phyloP scores from a whole-genome alignment of 1,140 invertebrate species.

The Calliphora vicina region DNA sequence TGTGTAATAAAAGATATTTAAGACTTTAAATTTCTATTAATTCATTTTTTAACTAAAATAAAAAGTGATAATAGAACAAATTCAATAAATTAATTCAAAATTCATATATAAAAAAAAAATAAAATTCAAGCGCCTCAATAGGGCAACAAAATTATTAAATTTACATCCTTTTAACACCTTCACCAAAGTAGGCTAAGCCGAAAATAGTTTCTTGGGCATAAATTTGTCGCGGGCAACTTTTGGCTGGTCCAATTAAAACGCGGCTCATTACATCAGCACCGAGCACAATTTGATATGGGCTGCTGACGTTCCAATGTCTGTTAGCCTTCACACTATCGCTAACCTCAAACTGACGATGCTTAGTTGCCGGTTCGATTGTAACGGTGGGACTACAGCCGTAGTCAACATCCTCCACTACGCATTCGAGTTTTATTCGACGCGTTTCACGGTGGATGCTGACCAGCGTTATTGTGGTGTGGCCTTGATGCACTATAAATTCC shows the following conservation, averaged over 20 bases:
- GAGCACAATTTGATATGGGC: background rate
- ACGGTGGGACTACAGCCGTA: too few species aligned
- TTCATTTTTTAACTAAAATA: too few species aligned
- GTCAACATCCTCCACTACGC: background rate
- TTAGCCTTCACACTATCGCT: background rate
- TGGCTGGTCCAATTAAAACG: background rate
- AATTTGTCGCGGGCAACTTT: background rate
- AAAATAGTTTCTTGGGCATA: background rate
- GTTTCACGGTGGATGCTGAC: background rate
- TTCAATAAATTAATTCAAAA: too few species aligned
- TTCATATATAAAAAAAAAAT: too few species aligned
- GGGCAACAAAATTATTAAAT: background rate
- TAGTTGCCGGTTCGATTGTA: background rate
- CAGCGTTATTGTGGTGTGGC: background rate
- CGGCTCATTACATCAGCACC: background rate
- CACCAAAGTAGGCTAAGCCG: background rate
- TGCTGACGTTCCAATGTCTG: background rate
- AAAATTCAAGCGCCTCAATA: too few species aligned
- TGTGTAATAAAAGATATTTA: too few species aligned
- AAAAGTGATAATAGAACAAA: too few species aligned
- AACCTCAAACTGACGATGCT: background rate
- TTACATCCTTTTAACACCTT: background rate
- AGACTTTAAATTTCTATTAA: too few species aligned
- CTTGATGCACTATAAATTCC: too few species aligned
- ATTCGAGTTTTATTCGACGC: background rate